Evolutionary conservation across 2,888 invertebrate species (phyloP).

Genomic region (Caenorhabditis zanzibari): DNA sequence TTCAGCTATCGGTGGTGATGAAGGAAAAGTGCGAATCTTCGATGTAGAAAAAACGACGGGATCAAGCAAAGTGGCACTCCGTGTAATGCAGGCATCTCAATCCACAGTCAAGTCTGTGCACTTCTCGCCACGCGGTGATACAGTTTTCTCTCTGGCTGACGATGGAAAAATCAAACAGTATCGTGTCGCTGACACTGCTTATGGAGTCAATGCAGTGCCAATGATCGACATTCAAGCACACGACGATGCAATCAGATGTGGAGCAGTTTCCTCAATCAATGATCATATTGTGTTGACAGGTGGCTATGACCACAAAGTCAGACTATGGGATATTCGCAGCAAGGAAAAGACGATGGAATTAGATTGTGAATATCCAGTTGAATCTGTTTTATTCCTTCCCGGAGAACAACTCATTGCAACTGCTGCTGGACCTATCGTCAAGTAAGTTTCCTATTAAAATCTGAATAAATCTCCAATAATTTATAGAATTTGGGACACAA

Average conservation of each 20-base stretch:
- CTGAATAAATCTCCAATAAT: not conserved
- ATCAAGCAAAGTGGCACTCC: conserved; percentile 86
- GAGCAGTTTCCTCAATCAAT: conserved; percentile 70
- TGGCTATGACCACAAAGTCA: conserved; percentile 86
- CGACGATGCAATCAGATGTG: conserved; percentile 78
- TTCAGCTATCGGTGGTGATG: conserved; percentile 91
- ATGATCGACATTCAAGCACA: conserved; percentile 74
- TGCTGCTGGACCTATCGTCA: conserved; percentile 87
- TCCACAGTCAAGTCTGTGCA: conserved; percentile 61
- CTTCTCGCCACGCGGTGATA: conserved; percentile 66
- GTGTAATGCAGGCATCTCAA: conserved; percentile 68
- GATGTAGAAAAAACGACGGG: conserved; percentile 87
- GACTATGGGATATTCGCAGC: conserved; percentile 89
- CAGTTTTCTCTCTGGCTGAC: conserved; percentile 77
- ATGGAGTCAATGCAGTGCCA: conserved; percentile 66
- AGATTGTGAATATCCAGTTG: conserved; percentile 93
- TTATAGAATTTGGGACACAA: conserved; percentile 91
- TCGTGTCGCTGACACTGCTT: conserved; percentile 72
- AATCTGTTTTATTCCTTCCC: conserved; percentile 92
- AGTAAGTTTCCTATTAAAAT: conserved; percentile 39
- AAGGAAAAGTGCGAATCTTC: conserved; percentile 91
- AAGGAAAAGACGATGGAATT: conserved; percentile 84
- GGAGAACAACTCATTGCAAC: conserved; percentile 93
- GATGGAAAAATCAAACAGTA: conserved; percentile 80
- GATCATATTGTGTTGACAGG: conserved; percentile 78